Evolutionary conservation across 1,140 invertebrate genomes (phyloP).

Genomic region (Meloidogyne hapla): DNA sequence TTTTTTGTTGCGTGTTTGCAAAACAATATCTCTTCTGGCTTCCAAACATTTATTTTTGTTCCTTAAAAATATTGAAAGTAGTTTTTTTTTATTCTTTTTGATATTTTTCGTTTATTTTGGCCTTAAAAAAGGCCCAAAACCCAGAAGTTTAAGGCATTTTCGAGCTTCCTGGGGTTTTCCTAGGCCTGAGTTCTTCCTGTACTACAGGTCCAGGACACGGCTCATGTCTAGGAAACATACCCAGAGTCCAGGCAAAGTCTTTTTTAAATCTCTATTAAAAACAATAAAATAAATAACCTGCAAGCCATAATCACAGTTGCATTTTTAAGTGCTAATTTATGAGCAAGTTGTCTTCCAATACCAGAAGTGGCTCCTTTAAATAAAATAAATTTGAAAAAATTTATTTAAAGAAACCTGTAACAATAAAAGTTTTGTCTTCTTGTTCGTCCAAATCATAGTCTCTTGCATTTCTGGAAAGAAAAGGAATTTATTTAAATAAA

Average conservation of each 20-base stretch:
- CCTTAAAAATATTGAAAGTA: slow-evolving; percentile 15
- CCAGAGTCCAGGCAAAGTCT: no score
- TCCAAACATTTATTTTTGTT: slow-evolving; percentile 62
- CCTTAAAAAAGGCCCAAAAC: no score
- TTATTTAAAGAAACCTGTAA: slow-evolving; percentile 58
- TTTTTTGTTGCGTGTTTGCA: slow-evolving; percentile 59
- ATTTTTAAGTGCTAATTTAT: slow-evolving; percentile 56
- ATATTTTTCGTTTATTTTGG: no score
- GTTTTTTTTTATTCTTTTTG: no score
- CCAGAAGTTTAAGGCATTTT: no score
- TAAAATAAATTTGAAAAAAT: background rate
- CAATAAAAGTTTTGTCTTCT: slow-evolving; percentile 61
- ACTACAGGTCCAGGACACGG: no score
- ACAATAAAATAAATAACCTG: slow-evolving; percentile 10
- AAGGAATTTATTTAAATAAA: background rate
- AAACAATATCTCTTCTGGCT: slow-evolving; percentile 56
- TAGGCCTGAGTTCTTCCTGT: no score
- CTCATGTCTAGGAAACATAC: no score
- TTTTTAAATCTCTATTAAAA: no score
- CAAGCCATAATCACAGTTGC: slow-evolving; percentile 63
- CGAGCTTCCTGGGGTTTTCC: no score
- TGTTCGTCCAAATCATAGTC: slow-evolving; percentile 57
- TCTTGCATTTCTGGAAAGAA: slow-evolving; percentile 46
- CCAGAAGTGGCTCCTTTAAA: slow-evolving; percentile 34
- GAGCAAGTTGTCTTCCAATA: slow-evolving; percentile 48